Evolutionary conservation across 2,797 vertebrate genomes (phyloP), one percentile per base, ranked within the genome.

Genomic region (Semaprochilodus insignis): DNA sequence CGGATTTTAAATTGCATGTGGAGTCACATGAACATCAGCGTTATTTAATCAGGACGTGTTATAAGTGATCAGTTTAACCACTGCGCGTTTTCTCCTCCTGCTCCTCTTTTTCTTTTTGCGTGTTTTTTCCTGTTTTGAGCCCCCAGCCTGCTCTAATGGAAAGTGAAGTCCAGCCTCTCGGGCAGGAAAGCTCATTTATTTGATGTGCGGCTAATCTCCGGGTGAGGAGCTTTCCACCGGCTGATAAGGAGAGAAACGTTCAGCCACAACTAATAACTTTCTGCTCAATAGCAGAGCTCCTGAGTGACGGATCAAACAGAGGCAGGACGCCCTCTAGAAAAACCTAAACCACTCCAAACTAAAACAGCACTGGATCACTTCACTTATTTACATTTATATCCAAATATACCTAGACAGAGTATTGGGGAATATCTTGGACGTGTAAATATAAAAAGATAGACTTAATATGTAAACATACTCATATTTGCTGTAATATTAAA

Each of bases 171-270:
- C 71, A 55, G 59, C 34, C 87, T 70, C 80, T 1, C 78, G 73
- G 85, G 80, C 31, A 67, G 77, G 67, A 65, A 84, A 85, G 57
- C 70, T 87, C 4, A 83, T 86, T 87, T 86, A 81, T 86, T 80
- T 81, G 81, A 82, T 86, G 83, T 84, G 77, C 60, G 57, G 71
- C 80, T 88, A 86, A 87, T 85, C 81, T 88, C 62, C 81, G 57
- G 79, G 79, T 69, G 77, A 75, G 77, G 57, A 78, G 59, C 73
- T 67, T 31, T 57, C 76, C 34, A 74, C 57, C 34, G 62, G 69
- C 67, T 60, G 69, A 87, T 83, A 86, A 84, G 40, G 23, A 60
- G 57, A 76, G 73, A 80, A 83, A 80, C 80, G 85, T 78, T 88
- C 40, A 74, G 67, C 60, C 67, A 69, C 57, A 78, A 44, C 81